A percentile compares a stretch with the other conserved stretches of the same genome.
phyloP scores from a whole-genome alignment of 1,140 invertebrate genomes.

The Scaptomyza montana region DNA sequence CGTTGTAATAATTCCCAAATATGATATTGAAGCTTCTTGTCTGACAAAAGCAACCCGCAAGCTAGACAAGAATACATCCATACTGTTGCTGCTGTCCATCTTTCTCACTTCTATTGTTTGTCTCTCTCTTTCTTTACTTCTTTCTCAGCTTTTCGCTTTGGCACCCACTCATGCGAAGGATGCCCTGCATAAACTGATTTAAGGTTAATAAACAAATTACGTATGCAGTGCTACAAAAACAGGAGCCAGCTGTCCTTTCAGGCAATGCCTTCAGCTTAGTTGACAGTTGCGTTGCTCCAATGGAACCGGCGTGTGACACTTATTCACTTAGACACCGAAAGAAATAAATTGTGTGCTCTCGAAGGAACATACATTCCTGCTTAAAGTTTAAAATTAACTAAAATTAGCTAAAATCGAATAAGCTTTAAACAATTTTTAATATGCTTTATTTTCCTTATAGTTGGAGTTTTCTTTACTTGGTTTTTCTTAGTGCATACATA shows the following conservation, averaged over 20 bases:
- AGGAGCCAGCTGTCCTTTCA: constrained; percentile 18
- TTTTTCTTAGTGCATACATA: not conserved
- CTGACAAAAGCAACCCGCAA: constrained; percentile 19
- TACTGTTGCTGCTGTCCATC: not conserved
- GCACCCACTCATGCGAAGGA: not conserved
- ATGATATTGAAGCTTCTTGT: constrained; percentile 35
- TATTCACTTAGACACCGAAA: not conserved
- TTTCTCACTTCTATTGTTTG: not conserved
- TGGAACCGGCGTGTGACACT: constrained; percentile 20
- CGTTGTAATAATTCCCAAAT: constrained; percentile 67
- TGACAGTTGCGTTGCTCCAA: constrained; percentile 6
- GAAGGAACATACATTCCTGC: too few relatives aligned
- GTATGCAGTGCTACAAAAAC: constrained; percentile 61
- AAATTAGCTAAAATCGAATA: too few relatives aligned
- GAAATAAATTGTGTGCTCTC: not conserved
- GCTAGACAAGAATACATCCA: constrained; percentile 1
- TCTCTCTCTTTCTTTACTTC: not conserved
- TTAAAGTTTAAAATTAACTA: too few relatives aligned
- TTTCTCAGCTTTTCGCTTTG: not conserved
- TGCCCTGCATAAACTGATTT: constrained; percentile 70
- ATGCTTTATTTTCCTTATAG: too few relatives aligned
- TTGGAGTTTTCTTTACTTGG: not conserved
- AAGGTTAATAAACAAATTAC: constrained; percentile 78
- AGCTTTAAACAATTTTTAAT: too few relatives aligned
- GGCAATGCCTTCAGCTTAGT: constrained; percentile 1